Evolutionary conservation across 1,140 invertebrate genomes (phyloP).

Genomic region (Heterodera schachtii): DNA sequence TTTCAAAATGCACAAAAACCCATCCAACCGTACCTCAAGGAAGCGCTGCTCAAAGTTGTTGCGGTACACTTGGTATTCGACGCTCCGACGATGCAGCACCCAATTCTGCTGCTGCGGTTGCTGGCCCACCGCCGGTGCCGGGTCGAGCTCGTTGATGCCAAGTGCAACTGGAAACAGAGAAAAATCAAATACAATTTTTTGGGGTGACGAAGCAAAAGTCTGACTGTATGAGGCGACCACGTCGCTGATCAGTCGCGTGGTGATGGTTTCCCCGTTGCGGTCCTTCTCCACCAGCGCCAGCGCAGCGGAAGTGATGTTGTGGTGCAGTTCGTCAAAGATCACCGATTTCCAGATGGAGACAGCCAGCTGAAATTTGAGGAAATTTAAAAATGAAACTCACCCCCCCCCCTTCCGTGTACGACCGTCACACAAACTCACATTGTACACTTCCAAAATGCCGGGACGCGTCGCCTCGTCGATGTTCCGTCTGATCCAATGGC

Average conservation of each 20-base stretch:
- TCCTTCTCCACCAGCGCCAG: slow-evolving; percentile 93
- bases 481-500: slow-evolving; percentile 96
- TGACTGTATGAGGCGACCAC: slow-evolving; percentile 76
- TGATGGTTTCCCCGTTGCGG: slow-evolving; percentile 92
- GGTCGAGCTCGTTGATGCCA: slow-evolving; percentile 80
- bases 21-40: slow-evolving; percentile 71
- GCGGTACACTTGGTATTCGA: slow-evolving; percentile 78
- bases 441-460: slow-evolving; percentile 96
- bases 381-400: slow-evolving; percentile 16
- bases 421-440: slow-evolving; percentile 57
- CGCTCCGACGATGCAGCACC: slow-evolving; percentile 6
- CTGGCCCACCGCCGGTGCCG: slow-evolving; percentile 71
- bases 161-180: slow-evolving; percentile 67
- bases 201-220: background rate
- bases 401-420: too few relatives aligned
- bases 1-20: background rate
- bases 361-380: slow-evolving; percentile 73
- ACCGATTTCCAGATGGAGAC: slow-evolving; percentile 96
- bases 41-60: slow-evolving; percentile 93
- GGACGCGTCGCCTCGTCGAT: slow-evolving; percentile 89
- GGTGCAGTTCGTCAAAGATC: slow-evolving; percentile 87
- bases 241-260: slow-evolving; percentile 89
- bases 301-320: slow-evolving; percentile 90
- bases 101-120: background rate
- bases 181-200: background rate